phyloP scores from a whole-genome alignment of 2,797 vertebrate species.

The Esox masquinongy region DNA sequence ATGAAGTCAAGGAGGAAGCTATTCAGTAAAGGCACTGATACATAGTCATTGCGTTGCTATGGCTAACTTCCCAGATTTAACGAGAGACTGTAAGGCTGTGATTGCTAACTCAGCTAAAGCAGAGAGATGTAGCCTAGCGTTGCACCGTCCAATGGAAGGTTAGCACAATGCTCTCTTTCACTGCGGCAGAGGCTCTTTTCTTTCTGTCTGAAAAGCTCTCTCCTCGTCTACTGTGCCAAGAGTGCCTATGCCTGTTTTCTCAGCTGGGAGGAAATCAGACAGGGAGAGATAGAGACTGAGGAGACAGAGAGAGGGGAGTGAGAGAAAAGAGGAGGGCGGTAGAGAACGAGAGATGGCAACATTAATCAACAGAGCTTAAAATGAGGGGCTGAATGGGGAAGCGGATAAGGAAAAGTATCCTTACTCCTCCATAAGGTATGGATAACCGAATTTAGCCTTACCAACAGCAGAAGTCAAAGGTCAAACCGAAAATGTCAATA shows the following conservation, averaged over 20 bases:
- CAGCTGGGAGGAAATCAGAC: slow-evolving; percentile 67
- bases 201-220: slow-evolving; percentile 32
- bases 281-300: slow-evolving; percentile 28
- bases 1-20: slow-evolving; percentile 23
- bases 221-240: slow-evolving; percentile 66
- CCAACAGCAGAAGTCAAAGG: slow-evolving; percentile 15
- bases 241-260: slow-evolving; percentile 69
- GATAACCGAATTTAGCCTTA: background rate
- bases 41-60: slow-evolving; percentile 59
- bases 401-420: background rate
- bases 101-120: slow-evolving; percentile 61
- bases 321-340: slow-evolving; percentile 6
- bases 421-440: background rate
- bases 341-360: background rate
- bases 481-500: no score
- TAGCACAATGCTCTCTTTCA: slow-evolving; percentile 73
- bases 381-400: background rate
- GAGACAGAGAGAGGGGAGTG: slow-evolving; percentile 23
- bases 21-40: slow-evolving; percentile 41
- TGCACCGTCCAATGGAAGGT: slow-evolving; percentile 36
- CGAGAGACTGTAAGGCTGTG: slow-evolving; percentile 66
- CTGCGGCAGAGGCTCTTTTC: slow-evolving; percentile 41
- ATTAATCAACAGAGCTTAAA: slow-evolving; percentile 3
- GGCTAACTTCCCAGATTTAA: slow-evolving; percentile 62
- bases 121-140: slow-evolving; percentile 54